phyloP scores from a whole-genome alignment of 1,140 invertebrate species.

The Dreissena polymorpha region DNA sequence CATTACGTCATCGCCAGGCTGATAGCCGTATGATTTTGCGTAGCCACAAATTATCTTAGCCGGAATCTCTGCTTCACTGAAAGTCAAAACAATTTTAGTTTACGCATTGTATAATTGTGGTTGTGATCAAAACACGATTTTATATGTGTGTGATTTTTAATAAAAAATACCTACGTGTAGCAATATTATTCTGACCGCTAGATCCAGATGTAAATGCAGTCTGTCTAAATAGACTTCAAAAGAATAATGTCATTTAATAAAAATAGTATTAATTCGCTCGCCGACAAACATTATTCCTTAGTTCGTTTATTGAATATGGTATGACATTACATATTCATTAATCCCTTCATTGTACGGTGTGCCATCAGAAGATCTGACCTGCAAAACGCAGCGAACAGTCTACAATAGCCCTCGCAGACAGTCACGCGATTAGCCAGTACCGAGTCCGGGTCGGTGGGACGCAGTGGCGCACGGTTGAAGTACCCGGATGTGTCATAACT shows the following conservation, averaged over 20 bases:
- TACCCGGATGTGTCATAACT: slow-evolving; percentile 43
- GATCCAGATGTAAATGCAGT: too few species aligned
- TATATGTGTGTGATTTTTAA: too few species aligned
- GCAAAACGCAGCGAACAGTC: slow-evolving; percentile 41
- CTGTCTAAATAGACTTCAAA: too few species aligned
- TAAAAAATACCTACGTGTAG: too few species aligned
- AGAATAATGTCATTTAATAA: too few species aligned
- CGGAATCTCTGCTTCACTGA: slow-evolving; percentile 41
- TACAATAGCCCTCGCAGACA: slow-evolving; percentile 44
- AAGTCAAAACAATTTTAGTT: slow-evolving; percentile 2
- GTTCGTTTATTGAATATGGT: too few species aligned
- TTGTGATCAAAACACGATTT: too few species aligned
- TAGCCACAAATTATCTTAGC: slow-evolving; percentile 84
- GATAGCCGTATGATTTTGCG: slow-evolving; percentile 97
- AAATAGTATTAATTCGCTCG: too few species aligned
- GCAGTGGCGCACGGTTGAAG: slow-evolving; percentile 19
- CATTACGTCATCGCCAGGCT: slow-evolving; percentile 95
- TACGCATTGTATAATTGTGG: too few species aligned
- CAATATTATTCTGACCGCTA: too few species aligned
- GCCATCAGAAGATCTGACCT: slow-evolving; percentile 23
- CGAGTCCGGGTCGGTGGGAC: slow-evolving; percentile 3
- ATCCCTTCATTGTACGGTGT: neutral
- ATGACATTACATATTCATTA: too few species aligned
- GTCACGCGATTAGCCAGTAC: slow-evolving; percentile 34
- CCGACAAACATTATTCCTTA: too few species aligned